A percentile compares a stretch with the other conserved stretches of the same genome.
These are phyloP conservation scores for Coccyzus lansbergi DNA, from an alignment of 2,797 vertebrate genomes.

Conservation along the genomic window DNA sequence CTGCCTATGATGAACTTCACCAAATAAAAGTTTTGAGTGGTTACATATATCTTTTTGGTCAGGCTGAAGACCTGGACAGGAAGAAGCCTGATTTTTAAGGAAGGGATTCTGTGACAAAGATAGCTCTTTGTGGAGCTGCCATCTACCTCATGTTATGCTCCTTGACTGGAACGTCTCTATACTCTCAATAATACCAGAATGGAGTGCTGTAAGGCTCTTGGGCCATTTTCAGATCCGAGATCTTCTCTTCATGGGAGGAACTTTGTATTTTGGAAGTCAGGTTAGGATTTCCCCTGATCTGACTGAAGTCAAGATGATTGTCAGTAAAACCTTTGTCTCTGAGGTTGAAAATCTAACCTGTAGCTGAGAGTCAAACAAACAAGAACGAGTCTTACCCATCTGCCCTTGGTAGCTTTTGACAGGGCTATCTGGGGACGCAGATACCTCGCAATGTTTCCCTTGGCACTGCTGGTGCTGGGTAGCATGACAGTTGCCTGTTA, in stretches of 20 bases:
- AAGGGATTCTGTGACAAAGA: background rate
- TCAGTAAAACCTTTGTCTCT: background rate
- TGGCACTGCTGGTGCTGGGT: background rate
- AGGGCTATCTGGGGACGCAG: background rate
- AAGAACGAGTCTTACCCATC: background rate
- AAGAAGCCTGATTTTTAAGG: background rate
- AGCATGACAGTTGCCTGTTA: background rate
- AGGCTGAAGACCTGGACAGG: background rate
- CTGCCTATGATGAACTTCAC: background rate
- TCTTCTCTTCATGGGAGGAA: background rate
- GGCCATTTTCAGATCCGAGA: background rate
- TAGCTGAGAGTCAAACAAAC: background rate
- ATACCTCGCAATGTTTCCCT: background rate
- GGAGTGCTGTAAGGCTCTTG: background rate
- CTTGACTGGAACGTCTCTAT: background rate
- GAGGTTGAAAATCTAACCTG: background rate
- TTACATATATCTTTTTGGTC: background rate
- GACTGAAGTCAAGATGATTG: background rate
- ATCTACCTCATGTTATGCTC: background rate
- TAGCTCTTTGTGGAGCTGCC: background rate
- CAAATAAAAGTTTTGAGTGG: background rate
- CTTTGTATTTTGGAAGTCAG: background rate
- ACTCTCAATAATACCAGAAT: background rate
- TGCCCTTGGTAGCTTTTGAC: background rate
- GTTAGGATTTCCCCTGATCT: background rate